These are phyloP conservation scores for Cossypha dichroa DNA, from an alignment of 2,797 vertebrate species.

Conservation along the genomic window DNA sequence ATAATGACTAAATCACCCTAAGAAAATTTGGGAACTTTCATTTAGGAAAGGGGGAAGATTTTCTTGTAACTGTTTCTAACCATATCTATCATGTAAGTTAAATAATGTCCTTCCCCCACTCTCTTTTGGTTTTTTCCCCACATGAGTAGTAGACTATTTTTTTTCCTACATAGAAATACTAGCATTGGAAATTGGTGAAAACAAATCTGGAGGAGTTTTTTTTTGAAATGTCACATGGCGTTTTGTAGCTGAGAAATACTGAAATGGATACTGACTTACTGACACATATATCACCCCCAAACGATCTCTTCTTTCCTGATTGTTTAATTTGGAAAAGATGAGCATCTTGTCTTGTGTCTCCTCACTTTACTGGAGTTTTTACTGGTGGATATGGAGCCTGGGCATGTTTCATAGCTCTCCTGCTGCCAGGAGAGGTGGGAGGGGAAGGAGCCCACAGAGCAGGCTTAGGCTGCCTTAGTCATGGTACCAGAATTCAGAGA, in stretches of 20 bases:
- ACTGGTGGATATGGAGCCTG: neutral
- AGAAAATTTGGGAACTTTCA: neutral
- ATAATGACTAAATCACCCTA: neutral
- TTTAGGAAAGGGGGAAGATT: neutral
- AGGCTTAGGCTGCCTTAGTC: neutral
- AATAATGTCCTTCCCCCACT: neutral
- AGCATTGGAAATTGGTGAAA: neutral
- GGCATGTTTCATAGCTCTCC: neutral
- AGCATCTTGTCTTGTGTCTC: neutral
- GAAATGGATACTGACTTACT: neutral
- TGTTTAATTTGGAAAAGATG: neutral
- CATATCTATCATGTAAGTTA: neutral
- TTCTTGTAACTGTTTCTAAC: neutral
- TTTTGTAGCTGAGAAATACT: neutral
- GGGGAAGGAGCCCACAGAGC: neutral
- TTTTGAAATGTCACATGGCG: neutral
- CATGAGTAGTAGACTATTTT: neutral
- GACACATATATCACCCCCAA: neutral
- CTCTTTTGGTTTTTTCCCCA: neutral
- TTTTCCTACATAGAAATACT: neutral
- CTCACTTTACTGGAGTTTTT: neutral
- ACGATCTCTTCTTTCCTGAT: neutral
- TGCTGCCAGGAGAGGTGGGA: accelerated
- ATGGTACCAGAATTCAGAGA: neutral
- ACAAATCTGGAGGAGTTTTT: neutral